Percentiles rank a stretch among this genome's conserved stretches.
Conservation (phyloP, 2,113 vertebrate species). For the Alosa alosa region DNA sequence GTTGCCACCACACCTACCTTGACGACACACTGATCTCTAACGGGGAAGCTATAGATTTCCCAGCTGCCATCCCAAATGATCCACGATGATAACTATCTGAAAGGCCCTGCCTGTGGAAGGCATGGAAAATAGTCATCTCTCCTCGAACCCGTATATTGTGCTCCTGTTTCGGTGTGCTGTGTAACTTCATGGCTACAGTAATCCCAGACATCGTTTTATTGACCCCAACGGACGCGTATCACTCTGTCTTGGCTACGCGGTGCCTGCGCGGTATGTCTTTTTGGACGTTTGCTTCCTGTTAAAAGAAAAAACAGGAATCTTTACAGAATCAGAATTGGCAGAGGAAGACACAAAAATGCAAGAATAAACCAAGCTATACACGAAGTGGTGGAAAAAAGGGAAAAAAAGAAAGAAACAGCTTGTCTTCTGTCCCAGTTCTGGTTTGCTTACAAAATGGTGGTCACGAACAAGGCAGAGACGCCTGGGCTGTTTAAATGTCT, state of each 20-base stretch:
- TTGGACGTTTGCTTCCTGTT: constrained; percentile 36
- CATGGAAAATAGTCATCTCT: constrained; percentile 62
- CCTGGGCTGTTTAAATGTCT: constrained; percentile 11
- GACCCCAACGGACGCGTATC: constrained; percentile 42
- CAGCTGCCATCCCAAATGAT: constrained; percentile 65
- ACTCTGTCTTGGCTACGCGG: constrained; percentile 42
- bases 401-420: background rate
- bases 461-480: constrained; percentile 13
- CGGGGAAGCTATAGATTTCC: constrained; percentile 63
- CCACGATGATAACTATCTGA: constrained; percentile 56
- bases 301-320: constrained; percentile 34
- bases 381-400: background rate
- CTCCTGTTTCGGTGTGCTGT: constrained; percentile 53
- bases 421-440: background rate
- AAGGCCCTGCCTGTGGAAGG: constrained; percentile 52
- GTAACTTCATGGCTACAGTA: constrained; percentile 50
- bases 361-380: background rate
- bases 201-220: constrained; percentile 55
- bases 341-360: constrained; percentile 46
- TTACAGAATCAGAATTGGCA: constrained; percentile 50
- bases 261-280: constrained; percentile 38
- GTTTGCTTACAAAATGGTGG: constrained; percentile 21
- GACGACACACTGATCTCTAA: constrained; percentile 59
- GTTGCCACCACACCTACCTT: constrained; percentile 56
- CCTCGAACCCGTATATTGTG: constrained; percentile 52